A percentile compares a stretch with the other conserved stretches of the same genome.
These are phyloP conservation scores for Numenius phaeopus DNA, from an alignment of 2,797 vertebrate genomes.

Conservation along the genomic window DNA sequence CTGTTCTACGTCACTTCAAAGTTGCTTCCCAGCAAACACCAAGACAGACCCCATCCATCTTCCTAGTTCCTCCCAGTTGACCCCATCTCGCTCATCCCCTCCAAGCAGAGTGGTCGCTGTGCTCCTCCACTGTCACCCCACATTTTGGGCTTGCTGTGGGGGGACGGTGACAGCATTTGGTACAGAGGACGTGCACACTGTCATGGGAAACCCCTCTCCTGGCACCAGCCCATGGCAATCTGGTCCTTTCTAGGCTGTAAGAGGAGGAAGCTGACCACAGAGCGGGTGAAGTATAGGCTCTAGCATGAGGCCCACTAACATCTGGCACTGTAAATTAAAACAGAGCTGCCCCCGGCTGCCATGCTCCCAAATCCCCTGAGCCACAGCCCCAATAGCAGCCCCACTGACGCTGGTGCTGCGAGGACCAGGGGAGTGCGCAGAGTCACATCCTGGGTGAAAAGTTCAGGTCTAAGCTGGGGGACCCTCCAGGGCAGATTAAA, in stretches of 20 bases:
- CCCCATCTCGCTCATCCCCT: fast-evolving
- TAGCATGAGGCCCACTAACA: neutral
- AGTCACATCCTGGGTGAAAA: neutral
- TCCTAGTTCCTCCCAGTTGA: neutral
- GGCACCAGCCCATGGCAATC: fast-evolving
- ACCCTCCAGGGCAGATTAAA: neutral
- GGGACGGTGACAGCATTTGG: fast-evolving
- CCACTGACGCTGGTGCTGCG: fast-evolving
- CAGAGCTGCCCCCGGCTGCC: neutral
- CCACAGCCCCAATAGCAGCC: neutral
- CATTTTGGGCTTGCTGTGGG: fast-evolving
- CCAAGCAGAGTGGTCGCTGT: fast-evolving
- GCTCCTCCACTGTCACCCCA: neutral
- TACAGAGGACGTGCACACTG: neutral
- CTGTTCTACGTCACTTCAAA: neutral
- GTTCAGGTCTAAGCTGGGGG: neutral
- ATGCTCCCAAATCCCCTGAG: neutral
- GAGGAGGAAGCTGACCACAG: neutral
- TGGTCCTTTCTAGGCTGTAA: neutral
- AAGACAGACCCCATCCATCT: neutral
- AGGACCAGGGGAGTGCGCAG: neutral
- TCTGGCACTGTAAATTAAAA: neutral
- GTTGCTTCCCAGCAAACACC: neutral
- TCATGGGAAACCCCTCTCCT: neutral
- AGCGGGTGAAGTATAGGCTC: neutral